A percentile compares a stretch with the other conserved stretches of the same genome.
Conservation (phyloP, 2,113 vertebrate genomes). For the Rynchops niger region DNA sequence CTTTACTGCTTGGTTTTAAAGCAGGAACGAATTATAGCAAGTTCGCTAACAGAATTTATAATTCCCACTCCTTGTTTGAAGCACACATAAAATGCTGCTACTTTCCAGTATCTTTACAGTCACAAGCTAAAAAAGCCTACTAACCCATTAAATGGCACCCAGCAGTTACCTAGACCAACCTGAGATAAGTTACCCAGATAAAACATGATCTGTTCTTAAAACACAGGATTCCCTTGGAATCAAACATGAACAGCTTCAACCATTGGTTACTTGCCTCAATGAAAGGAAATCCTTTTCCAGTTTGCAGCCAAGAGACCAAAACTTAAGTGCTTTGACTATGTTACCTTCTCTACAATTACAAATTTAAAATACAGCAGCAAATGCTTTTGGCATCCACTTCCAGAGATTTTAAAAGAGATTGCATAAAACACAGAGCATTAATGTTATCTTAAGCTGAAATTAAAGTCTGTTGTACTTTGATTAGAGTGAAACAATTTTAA, state of each 20-base stretch:
- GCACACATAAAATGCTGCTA: neutral
- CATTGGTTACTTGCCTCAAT: neutral
- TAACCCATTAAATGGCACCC: neutral
- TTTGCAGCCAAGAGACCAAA: neutral
- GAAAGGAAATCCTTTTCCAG: neutral
- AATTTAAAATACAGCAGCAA: neutral
- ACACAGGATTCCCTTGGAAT: neutral
- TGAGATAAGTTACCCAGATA: neutral
- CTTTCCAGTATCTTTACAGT: neutral
- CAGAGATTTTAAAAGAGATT: constrained; percentile 10
- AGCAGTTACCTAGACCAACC: neutral
- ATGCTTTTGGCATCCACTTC: neutral
- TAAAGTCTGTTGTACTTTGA: neutral
- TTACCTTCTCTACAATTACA: neutral
- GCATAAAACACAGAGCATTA: neutral
- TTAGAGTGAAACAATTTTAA: neutral
- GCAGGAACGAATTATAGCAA: neutral
- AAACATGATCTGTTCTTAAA: neutral
- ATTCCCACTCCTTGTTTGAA: neutral
- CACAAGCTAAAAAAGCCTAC: neutral
- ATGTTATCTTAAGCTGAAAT: constrained; percentile 6
- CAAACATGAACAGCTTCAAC: neutral
- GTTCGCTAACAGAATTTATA: neutral
- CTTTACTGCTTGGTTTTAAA: neutral
- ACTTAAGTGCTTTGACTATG: neutral